Base-by-base conservation (phyloP, 2,113 vertebrate species). In the Gobio gobio region DNA sequence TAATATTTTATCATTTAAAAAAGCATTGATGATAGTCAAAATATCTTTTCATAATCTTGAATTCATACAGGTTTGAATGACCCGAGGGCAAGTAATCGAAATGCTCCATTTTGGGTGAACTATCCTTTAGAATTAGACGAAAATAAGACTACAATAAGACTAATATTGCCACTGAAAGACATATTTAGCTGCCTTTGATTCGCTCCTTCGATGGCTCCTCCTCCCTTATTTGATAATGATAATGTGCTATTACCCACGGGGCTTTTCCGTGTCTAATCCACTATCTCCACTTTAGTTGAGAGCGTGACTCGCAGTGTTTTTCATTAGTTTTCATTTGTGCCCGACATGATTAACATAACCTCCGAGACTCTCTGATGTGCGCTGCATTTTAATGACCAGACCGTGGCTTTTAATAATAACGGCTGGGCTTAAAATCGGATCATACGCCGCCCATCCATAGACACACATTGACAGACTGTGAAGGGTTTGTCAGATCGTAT, bases 361-460 rank as follows among this genome's bases (percentile, higher is more conserved):
- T 49, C 13, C 0, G 74, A 84, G 74, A 45, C 20, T 45, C 26
- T 5, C 13, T 22, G 40, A 63, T 63, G 56, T 45, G 43, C 4
- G 16, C 43, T 83, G 83, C 83, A 78, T 78, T 75, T 78, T 24
- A 84, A 84, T 84, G 59, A 77, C 51, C 13, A 3, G 58, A 63
- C n/a, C 77, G 58, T 61, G 56, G 40, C 58, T 45, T 80, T 63
- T 64, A 80, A 80, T 64, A 80, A 80, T 80, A 79, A 40, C 2
- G 29, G 22, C 9, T 40, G 47, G 40, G 40, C 45, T 66, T 77
- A n/a, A 33, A 24, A 40, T 63, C 16, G 20, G 61, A 83, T 74
- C 66, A 5, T 20, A 63, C 43, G 7, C n/a, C 29, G 6, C 63
- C 72, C 63, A 40, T 36, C 20, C 5, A 29, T 24, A 82, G 16